Evolutionary conservation across 2,888 invertebrate genomes (phyloP).

Genomic region (Panzeria rudis): DNA sequence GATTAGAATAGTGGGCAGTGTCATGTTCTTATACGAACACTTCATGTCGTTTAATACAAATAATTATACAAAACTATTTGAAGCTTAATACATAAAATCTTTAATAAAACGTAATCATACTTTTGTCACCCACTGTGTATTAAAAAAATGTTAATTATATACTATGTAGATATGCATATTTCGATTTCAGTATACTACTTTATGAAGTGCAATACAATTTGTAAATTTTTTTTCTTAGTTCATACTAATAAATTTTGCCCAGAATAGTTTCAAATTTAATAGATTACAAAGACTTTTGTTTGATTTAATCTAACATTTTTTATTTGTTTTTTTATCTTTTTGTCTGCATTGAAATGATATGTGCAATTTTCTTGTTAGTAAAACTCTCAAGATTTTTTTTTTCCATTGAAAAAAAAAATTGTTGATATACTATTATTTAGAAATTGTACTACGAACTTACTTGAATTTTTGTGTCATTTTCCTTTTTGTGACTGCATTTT

Average conservation of each 20-base stretch:
- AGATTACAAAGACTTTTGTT: slow-evolving; percentile 16
- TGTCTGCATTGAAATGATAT: slow-evolving; percentile 2
- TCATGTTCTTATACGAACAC: too few relatives aligned
- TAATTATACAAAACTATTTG: too few relatives aligned
- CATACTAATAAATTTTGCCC: background rate
- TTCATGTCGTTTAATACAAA: too few relatives aligned
- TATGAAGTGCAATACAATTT: slow-evolving; percentile 49
- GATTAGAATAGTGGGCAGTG: too few relatives aligned
- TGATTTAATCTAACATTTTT: background rate
- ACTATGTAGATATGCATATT: background rate
- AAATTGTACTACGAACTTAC: slow-evolving; percentile 47
- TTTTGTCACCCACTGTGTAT: background rate
- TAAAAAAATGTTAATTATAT: too few relatives aligned
- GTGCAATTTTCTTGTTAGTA: slow-evolving; percentile 54
- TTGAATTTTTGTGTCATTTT: slow-evolving; percentile 59
- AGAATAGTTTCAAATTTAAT: slow-evolving; percentile 52
- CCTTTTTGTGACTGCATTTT: slow-evolving; percentile 39
- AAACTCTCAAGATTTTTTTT: slow-evolving; percentile 36
- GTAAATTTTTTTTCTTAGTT: slow-evolving; percentile 4
- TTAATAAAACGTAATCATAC: background rate
- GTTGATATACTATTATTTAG: slow-evolving; percentile 32
- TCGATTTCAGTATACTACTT: slow-evolving; percentile 6
- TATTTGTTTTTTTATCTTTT: slow-evolving; percentile 22
- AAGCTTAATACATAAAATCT: too few relatives aligned
- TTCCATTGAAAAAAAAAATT: slow-evolving; percentile 1